Conservation (phyloP, 92 coral and sea anemone genomes). For the Plumapathes pennacea region DNA sequence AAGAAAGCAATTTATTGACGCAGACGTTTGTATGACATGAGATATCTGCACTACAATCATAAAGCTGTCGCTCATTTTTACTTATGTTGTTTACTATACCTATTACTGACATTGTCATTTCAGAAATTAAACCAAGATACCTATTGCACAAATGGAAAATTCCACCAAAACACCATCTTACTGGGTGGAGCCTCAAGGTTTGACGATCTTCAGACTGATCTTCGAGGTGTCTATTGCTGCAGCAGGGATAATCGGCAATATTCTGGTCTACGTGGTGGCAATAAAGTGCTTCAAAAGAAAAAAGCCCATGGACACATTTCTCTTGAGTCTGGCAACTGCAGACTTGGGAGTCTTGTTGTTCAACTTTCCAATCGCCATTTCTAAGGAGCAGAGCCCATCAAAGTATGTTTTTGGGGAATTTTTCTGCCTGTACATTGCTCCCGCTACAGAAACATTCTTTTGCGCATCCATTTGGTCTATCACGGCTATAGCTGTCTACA, state of each 20-base stretch:
- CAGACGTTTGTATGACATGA: no score
- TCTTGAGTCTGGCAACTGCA: conserved; percentile 72
- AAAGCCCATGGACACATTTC: conserved; percentile 41
- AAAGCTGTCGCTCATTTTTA: no score
- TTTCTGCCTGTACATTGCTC: conserved; percentile 67
- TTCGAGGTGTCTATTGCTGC: conserved; percentile 47
- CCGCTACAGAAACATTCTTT: conserved; percentile 68
- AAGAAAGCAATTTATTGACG: no score
- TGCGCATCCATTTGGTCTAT: conserved; percentile 86
- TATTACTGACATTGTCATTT: no score
- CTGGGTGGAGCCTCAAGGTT: conserved; percentile 25
- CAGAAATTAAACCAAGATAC: no score
- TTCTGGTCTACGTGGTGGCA: conserved; percentile 54
- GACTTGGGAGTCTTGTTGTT: conserved; percentile 65
- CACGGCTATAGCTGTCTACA: conserved; percentile 63
- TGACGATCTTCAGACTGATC: conserved; percentile 38
- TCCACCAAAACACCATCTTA: conserved; percentile 11
- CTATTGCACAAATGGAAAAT: no score
- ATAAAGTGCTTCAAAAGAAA: no score
- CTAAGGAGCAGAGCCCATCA: conserved; percentile 41
- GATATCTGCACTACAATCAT: no score
- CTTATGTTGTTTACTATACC: no score
- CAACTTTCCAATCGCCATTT: conserved; percentile 63
- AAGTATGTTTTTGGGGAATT: conserved; percentile 51
- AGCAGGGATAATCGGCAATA: conserved; percentile 63